Evolutionary conservation across 2,797 vertebrate genomes (phyloP).

Genomic region (Sebastolobus altivelis): DNA sequence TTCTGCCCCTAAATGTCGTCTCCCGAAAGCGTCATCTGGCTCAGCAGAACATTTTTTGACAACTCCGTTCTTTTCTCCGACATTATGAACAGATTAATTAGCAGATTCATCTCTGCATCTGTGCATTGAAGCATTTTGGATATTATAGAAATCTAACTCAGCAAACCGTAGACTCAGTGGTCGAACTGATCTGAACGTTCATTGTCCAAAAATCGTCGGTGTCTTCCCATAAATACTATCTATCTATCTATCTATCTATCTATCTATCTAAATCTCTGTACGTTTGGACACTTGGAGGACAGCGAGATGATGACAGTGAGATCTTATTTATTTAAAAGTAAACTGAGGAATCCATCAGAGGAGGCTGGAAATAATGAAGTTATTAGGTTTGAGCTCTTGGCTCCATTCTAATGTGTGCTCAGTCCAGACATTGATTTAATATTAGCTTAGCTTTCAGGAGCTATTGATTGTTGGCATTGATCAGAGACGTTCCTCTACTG

Average conservation of each 20-base stretch:
- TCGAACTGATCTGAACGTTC: background rate
- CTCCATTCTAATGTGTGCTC: background rate
- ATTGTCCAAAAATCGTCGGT: background rate
- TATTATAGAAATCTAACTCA: background rate
- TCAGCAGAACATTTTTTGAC: background rate
- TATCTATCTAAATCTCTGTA: background rate
- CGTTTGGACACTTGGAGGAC: background rate
- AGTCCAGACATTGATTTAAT: slow-evolving; percentile 19
- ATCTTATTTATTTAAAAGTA: slow-evolving; percentile 3
- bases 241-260: too few species aligned
- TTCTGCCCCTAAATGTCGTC: background rate
- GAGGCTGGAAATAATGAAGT: background rate
- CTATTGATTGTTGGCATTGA: slow-evolving; percentile 17
- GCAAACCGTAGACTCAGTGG: background rate
- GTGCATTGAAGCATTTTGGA: background rate
- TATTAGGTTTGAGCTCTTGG: slow-evolving; percentile 1
- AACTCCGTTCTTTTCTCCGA: background rate
- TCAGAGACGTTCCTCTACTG: background rate
- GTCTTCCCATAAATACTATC: background rate
- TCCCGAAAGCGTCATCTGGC: background rate
- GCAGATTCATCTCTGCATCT: background rate
- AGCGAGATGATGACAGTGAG: background rate
- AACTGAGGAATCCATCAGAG: slow-evolving; percentile 12
- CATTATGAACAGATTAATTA: background rate
- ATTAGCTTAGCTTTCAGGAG: slow-evolving; percentile 7